These are phyloP conservation scores for Vulpes vulpes DNA, from an alignment of 2,113 vertebrate genomes.

Conservation along the genomic window DNA sequence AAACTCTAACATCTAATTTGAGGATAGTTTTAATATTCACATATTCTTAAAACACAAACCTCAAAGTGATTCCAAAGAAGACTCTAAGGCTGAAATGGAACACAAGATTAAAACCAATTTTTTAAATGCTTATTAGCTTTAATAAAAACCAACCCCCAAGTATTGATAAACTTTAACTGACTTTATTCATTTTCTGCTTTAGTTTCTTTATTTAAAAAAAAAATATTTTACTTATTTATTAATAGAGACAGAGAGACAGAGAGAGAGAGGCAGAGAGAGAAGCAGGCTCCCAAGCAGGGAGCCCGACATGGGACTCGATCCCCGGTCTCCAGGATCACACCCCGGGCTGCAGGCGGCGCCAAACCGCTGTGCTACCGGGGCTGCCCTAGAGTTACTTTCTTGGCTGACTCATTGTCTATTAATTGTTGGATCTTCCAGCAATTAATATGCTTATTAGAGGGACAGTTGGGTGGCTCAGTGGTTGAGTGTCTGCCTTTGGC, in stretches of 20 bases:
- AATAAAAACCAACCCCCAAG: neutral
- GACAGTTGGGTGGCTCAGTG: neutral
- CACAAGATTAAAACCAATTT: neutral
- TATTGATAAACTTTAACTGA: neutral
- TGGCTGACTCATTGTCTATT: neutral
- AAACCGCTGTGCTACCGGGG: too few relatives aligned
- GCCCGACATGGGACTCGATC: too few relatives aligned
- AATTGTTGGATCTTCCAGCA: neutral
- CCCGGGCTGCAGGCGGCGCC: too few relatives aligned
- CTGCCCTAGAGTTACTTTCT: neutral
- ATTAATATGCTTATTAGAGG: neutral
- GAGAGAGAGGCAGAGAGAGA: too few relatives aligned
- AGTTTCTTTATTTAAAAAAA: too few relatives aligned
- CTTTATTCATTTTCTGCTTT: conserved; percentile 20
- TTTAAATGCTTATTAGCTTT: neutral
- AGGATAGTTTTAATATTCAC: neutral
- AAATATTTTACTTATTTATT: too few relatives aligned
- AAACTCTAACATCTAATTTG: conserved; percentile 19
- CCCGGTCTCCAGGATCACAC: too few relatives aligned
- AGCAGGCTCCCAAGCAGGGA: too few relatives aligned
- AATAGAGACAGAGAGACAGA: too few relatives aligned
- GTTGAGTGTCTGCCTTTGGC: too few relatives aligned
- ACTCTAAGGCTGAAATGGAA: neutral
- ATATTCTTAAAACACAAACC: neutral
- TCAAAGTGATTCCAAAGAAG: conserved; percentile 26